A percentile compares a stretch with the other conserved stretches of the same genome.
Evolutionary conservation across 2,888 invertebrate genomes (phyloP).

Genomic region (Erpobdella octoculata): DNA sequence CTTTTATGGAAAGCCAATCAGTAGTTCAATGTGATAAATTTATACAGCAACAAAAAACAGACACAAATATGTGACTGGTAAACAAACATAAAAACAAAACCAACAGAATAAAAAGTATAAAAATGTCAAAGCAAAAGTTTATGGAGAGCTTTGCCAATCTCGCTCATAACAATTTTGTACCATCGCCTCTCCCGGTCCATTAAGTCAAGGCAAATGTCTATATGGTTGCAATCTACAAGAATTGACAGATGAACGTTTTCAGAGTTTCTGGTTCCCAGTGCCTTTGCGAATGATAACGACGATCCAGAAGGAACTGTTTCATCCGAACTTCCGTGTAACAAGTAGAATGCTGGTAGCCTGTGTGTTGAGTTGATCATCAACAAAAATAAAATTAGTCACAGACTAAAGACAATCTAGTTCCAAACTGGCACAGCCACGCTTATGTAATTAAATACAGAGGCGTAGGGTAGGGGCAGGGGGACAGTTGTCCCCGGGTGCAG

Average conservation of each 20-base stretch:
- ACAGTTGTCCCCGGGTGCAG: too few species aligned
- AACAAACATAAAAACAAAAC: too few species aligned
- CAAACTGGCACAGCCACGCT: too few species aligned
- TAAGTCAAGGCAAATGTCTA: conserved; percentile 45
- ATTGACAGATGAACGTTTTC: conserved; percentile 41
- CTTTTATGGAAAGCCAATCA: too few species aligned
- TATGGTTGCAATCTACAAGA: conserved; percentile 47
- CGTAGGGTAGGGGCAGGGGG: too few species aligned
- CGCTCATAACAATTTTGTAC: conserved; percentile 41
- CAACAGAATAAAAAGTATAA: neutral
- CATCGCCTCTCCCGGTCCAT: conserved; percentile 42
- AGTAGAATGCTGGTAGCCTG: conserved; percentile 45
- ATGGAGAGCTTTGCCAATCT: conserved; percentile 35
- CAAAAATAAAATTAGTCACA: too few species aligned
- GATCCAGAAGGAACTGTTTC: conserved; percentile 43
- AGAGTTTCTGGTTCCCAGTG: conserved; percentile 42
- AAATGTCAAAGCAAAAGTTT: neutral
- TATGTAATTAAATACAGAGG: too few species aligned
- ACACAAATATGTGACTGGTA: too few species aligned
- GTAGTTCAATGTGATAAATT: too few species aligned
- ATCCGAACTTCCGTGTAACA: conserved; percentile 47
- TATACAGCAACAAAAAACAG: too few species aligned
- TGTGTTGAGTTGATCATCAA: neutral
- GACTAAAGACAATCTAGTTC: too few species aligned
- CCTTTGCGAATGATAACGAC: conserved; percentile 41